phyloP scores from a whole-genome alignment of 2,797 vertebrate genomes.

The Mormyrops attenuatus region DNA sequence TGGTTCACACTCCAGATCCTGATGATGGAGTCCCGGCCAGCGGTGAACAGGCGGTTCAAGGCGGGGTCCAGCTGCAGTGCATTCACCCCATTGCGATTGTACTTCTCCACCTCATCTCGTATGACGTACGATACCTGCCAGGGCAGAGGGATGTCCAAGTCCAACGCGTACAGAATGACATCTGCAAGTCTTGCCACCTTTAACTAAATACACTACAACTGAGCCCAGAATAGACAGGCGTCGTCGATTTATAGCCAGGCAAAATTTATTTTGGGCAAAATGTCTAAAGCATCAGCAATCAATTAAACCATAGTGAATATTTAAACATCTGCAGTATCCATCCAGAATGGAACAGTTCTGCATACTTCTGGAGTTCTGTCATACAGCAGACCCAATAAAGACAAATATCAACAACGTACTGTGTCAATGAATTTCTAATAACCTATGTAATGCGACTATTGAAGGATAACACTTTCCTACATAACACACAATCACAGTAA shows the following conservation, averaged over 20 bases:
- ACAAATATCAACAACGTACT: neutral
- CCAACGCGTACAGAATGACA: neutral
- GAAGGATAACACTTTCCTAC: neutral
- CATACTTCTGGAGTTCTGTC: neutral
- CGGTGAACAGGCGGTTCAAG: conserved; percentile 91
- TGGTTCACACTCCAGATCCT: conserved; percentile 99
- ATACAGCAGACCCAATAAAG: neutral
- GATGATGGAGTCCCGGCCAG: conserved; percentile 94
- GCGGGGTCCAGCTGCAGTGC: conserved; percentile 92
- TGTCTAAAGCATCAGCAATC: neutral
- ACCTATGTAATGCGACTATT: neutral
- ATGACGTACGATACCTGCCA: conserved; percentile 94
- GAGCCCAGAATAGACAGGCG: neutral
- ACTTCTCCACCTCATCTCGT: conserved; percentile 96
- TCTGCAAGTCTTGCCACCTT: neutral
- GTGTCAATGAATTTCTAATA: neutral
- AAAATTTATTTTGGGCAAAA: neutral
- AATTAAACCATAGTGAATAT: neutral
- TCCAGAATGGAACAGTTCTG: neutral
- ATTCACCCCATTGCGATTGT: conserved; percentile 94
- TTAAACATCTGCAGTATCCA: neutral
- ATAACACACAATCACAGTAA: neutral
- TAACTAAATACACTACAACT: neutral
- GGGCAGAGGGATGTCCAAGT: conserved; percentile 21
- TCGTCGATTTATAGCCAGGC: neutral